Conservation (phyloP, 2,888 invertebrate species). For the Cephus pulcher region DNA sequence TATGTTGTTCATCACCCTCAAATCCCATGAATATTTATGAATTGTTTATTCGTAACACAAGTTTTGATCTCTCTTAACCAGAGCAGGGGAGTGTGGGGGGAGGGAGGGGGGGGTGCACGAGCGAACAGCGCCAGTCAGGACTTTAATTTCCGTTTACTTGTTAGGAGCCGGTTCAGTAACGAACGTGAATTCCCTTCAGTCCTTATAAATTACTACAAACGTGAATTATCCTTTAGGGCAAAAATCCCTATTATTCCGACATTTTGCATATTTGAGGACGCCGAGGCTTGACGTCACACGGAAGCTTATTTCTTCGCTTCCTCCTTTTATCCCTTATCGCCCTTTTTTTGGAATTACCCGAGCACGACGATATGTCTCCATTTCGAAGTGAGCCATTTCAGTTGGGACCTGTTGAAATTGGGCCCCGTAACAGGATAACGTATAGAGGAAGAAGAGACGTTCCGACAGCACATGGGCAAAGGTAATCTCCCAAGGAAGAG, state of each 20-base stretch:
- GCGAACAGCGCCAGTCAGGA: not conserved
- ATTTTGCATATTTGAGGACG: not conserved
- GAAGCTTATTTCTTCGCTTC: not conserved
- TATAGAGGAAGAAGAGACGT: not conserved
- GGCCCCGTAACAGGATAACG: not conserved
- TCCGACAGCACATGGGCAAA: not conserved
- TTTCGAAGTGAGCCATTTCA: not conserved
- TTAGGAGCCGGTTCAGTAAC: not conserved
- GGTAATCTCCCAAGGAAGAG: not conserved
- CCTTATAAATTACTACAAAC: not conserved
- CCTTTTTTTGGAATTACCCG: not conserved
- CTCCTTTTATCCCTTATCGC: not conserved
- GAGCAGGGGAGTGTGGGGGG: not conserved
- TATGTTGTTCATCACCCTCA: not conserved
- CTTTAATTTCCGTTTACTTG: not conserved
- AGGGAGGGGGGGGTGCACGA: not conserved
- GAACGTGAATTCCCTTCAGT: not conserved
- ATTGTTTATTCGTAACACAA: conserved; percentile 40
- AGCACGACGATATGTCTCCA: not conserved
- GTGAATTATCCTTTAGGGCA: not conserved
- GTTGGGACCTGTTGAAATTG: not conserved
- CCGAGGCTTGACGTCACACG: not conserved
- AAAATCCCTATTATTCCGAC: not conserved
- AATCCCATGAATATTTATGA: conserved; percentile 52
- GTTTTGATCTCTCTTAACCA: conserved; percentile 36